Evolutionary conservation across 2,888 invertebrate genomes (phyloP).

Genomic region (Bombylius major): DNA sequence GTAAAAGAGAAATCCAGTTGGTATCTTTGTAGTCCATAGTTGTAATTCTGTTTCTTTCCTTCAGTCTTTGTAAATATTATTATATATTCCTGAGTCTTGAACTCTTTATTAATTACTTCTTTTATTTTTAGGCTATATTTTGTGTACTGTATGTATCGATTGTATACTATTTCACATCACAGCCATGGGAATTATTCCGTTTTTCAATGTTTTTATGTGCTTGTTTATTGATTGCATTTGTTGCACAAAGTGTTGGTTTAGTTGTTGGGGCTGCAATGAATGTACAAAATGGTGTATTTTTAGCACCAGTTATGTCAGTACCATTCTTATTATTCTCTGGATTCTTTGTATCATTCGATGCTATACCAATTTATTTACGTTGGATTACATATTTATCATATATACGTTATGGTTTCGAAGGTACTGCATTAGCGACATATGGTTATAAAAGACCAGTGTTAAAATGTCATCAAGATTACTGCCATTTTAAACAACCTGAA

Average conservation of each 20-base stretch:
- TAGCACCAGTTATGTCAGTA: constrained; percentile 93
- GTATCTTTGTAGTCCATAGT: no score
- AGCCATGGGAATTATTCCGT: constrained; percentile 70
- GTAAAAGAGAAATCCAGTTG: no score
- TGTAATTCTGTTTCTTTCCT: no score
- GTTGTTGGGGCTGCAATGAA: constrained; percentile 94
- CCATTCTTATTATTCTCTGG: constrained; percentile 93
- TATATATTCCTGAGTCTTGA: no score
- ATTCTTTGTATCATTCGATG: constrained; percentile 93
- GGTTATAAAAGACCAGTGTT: constrained; percentile 69
- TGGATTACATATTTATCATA: constrained; percentile 95
- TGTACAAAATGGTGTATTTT: constrained; percentile 90
- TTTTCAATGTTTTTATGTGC: constrained; percentile 82
- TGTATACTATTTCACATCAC: constrained; percentile 89
- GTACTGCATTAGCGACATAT: constrained; percentile 84
- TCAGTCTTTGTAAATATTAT: no score
- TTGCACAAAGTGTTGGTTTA: constrained; percentile 89
- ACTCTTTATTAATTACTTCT: background rate
- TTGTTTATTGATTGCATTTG: constrained; percentile 81
- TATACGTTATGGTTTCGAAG: constrained; percentile 92
- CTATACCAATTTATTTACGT: constrained; percentile 84
- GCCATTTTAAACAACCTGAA: constrained; percentile 71
- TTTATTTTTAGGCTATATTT: constrained; percentile 67
- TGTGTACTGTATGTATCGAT: constrained; percentile 84
- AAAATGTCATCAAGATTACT: constrained; percentile 69